These are phyloP conservation scores for Sylvietta virens DNA, from an alignment of 2,113 vertebrate species.

Conservation along the genomic window DNA sequence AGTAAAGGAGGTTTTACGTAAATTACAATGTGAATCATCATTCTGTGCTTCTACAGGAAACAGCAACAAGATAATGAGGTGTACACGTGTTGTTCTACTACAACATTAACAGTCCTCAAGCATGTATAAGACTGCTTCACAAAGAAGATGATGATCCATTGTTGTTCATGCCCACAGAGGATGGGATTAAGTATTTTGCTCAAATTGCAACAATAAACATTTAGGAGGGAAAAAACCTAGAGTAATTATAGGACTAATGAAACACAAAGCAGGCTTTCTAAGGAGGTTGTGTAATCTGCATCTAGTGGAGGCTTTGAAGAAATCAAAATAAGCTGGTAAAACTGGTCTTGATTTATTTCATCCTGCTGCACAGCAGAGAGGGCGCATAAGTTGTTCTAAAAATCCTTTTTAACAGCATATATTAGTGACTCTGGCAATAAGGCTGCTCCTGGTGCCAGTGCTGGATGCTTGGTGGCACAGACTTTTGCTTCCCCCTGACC, in stretches of 20 bases:
- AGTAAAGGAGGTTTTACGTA: not conserved
- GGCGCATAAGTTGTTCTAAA: not conserved
- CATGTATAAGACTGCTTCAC: not conserved
- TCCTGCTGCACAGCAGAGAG: not conserved
- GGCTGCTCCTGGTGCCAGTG: not conserved
- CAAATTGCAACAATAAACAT: constrained; percentile 19
- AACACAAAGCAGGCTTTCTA: constrained; percentile 8
- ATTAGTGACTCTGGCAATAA: not conserved
- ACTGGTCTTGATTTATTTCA: not conserved
- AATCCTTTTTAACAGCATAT: not conserved
- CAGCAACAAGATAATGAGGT: not conserved
- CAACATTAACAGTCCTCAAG: not conserved
- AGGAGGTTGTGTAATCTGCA: constrained; percentile 21
- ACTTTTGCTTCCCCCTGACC: not conserved
- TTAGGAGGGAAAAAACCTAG: not conserved
- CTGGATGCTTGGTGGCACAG: not conserved
- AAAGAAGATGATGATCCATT: not conserved
- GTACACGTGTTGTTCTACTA: not conserved
- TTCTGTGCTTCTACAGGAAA: not conserved
- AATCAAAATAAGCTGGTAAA: not conserved
- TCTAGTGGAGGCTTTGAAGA: not conserved
- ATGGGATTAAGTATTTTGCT: not conserved
- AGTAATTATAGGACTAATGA: not conserved
- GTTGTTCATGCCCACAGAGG: not conserved
- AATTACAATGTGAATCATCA: not conserved